These are phyloP conservation scores for Meandrusa payeni DNA, from an alignment of 2,888 invertebrate genomes.

Conservation along the genomic window DNA sequence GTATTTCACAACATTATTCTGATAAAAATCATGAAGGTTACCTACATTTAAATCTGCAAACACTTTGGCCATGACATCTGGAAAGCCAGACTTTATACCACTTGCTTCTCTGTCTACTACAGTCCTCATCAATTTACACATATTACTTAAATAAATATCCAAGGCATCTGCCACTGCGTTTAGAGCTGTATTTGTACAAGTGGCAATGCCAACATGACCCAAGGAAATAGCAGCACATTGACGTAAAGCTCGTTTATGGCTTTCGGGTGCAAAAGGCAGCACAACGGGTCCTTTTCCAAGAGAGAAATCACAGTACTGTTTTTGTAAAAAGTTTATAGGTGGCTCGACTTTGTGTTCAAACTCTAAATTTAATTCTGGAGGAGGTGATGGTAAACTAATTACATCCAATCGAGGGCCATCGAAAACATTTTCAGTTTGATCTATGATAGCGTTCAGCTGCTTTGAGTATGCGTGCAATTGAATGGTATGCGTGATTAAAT, in stretches of 20 bases:
- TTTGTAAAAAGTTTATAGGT: slow-evolving; percentile 64
- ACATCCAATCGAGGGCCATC: slow-evolving; percentile 57
- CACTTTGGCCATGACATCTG: slow-evolving; percentile 72
- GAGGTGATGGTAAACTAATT: slow-evolving; percentile 53
- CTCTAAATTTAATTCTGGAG: slow-evolving; percentile 55
- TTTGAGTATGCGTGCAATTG: slow-evolving; percentile 61
- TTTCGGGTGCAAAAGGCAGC: slow-evolving; percentile 68
- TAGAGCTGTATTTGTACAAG: slow-evolving; percentile 63
- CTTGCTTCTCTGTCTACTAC: slow-evolving; percentile 67
- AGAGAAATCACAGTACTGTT: slow-evolving; percentile 69
- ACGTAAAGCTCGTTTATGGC: slow-evolving; percentile 63
- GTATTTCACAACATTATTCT: slow-evolving; percentile 61
- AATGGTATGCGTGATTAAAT: slow-evolving; percentile 71
- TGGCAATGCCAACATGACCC: slow-evolving; percentile 61
- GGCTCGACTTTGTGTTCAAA: slow-evolving; percentile 54
- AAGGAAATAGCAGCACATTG: slow-evolving; percentile 72
- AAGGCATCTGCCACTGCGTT: slow-evolving; percentile 62
- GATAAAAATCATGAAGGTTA: slow-evolving; percentile 65
- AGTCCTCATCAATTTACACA: slow-evolving; percentile 66
- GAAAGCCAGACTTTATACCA: slow-evolving; percentile 62
- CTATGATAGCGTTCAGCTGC: slow-evolving; percentile 58
- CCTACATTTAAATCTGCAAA: slow-evolving; percentile 68
- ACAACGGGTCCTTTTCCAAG: slow-evolving; percentile 64
- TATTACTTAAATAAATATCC: slow-evolving; percentile 64
- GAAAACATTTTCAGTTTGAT: slow-evolving; percentile 57